These are phyloP conservation scores for Circaetus gallicus DNA, from an alignment of 2,113 vertebrate genomes.

Conservation along the genomic window DNA sequence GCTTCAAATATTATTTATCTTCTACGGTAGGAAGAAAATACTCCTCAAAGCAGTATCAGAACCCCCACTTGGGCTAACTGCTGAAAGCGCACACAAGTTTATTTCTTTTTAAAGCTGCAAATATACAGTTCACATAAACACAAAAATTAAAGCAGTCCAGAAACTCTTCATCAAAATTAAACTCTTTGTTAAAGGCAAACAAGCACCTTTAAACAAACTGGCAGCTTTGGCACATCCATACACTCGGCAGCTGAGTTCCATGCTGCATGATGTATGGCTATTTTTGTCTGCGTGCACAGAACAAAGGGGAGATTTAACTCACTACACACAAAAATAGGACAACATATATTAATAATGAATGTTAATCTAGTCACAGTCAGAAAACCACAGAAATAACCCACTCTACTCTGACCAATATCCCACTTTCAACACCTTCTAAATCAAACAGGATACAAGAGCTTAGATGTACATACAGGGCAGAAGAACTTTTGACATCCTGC, in stretches of 20 bases:
- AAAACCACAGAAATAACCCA: neutral
- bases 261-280: accelerated
- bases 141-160: neutral
- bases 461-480: neutral
- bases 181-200: neutral
- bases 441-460: neutral
- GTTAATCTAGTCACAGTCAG: neutral
- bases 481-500: neutral
- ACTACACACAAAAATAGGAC: neutral
- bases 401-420: neutral
- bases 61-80: neutral
- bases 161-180: neutral
- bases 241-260: neutral
- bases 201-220: neutral
- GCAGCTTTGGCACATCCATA: neutral
- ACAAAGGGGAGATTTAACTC: neutral
- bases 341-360: neutral
- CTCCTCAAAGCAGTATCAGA: neutral
- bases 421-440: neutral
- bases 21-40: neutral
- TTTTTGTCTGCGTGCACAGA: neutral
- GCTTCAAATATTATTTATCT: neutral
- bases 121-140: neutral
- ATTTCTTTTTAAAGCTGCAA: neutral
- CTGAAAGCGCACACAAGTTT: neutral